Percentiles rank a stretch among this genome's conserved stretches.
These are phyloP conservation scores for Tetrapedia diversipes DNA, from an alignment of 2,888 invertebrate genomes.

Conservation along the genomic window DNA sequence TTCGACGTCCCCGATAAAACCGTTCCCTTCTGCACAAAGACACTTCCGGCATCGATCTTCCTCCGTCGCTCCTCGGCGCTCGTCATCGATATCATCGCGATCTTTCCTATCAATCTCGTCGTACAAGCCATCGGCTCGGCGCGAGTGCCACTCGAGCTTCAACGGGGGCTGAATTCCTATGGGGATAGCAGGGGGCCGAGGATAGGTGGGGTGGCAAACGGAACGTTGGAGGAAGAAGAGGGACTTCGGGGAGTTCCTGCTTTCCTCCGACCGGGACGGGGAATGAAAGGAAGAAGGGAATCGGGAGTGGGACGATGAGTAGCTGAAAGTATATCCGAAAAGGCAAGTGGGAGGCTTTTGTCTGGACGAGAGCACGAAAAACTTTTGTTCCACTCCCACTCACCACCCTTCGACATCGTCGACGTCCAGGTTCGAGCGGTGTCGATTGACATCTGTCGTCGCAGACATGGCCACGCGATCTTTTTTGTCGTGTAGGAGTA, in stretches of 20 bases:
- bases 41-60: slow-evolving; percentile 47
- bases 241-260: slow-evolving; percentile 53
- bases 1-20: slow-evolving; percentile 47
- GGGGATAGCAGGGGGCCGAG: background rate
- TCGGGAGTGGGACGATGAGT: slow-evolving; percentile 7
- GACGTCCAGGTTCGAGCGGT: slow-evolving; percentile 23
- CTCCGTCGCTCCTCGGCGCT: background rate
- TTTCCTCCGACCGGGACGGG: slow-evolving; percentile 34
- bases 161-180: slow-evolving; percentile 53
- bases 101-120: slow-evolving; percentile 53
- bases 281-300: slow-evolving; percentile 24
- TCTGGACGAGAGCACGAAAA: slow-evolving; percentile 47
- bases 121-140: slow-evolving; percentile 35
- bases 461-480: background rate
- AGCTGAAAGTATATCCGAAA: slow-evolving; percentile 65
- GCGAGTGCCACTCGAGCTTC: slow-evolving; percentile 57
- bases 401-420: too few relatives aligned
- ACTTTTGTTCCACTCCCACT: slow-evolving; percentile 54
- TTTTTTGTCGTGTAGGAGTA: slow-evolving; percentile 20
- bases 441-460: slow-evolving; percentile 53
- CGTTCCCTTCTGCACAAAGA: slow-evolving; percentile 36
- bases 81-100: slow-evolving; percentile 47
- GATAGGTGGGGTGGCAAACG: too few relatives aligned
- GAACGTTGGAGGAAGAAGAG: background rate
- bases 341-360: slow-evolving; percentile 60